These are phyloP conservation scores for Hydrolagus colliei DNA, from an alignment of 2,797 vertebrate genomes.

Conservation along the genomic window DNA sequence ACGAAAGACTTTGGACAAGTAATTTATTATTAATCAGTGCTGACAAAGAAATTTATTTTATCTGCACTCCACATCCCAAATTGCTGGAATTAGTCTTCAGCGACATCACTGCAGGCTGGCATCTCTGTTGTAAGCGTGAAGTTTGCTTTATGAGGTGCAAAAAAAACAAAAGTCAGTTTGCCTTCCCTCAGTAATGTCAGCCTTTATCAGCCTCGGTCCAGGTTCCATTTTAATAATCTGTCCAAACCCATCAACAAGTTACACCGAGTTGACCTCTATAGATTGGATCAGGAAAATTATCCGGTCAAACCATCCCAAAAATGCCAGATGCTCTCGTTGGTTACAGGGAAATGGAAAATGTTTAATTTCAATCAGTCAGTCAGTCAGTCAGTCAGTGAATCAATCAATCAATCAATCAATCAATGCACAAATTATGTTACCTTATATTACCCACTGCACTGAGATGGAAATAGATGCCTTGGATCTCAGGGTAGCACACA, in stretches of 20 bases:
- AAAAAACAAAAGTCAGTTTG: slow-evolving; percentile 24
- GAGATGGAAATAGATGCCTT: no score
- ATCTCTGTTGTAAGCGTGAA: slow-evolving; percentile 8
- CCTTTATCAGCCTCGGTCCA: slow-evolving; percentile 22
- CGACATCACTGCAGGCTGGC: not conserved
- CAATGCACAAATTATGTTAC: no score
- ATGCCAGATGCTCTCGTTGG: no score
- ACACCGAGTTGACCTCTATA: not conserved
- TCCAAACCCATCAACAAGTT: slow-evolving; percentile 21
- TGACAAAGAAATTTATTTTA: slow-evolving; percentile 14
- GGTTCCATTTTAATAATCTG: not conserved
- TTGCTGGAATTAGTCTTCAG: slow-evolving; percentile 11
- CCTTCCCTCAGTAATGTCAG: slow-evolving; percentile 22
- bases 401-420: no score
- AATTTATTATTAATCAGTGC: slow-evolving; percentile 31
- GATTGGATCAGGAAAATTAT: not conserved
- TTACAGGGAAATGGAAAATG: not conserved
- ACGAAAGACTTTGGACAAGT: slow-evolving; percentile 17
- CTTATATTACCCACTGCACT: no score
- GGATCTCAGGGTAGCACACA: no score
- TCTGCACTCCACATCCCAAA: not conserved
- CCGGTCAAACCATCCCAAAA: no score
- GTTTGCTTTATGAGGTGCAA: slow-evolving; percentile 18
- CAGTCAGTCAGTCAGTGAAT: no score
- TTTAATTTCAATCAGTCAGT: no score